A percentile compares a stretch with the other conserved stretches of the same genome.
These are phyloP conservation scores for Nemurella pictetii DNA, from an alignment of 2,888 invertebrate genomes.

Conservation along the genomic window DNA sequence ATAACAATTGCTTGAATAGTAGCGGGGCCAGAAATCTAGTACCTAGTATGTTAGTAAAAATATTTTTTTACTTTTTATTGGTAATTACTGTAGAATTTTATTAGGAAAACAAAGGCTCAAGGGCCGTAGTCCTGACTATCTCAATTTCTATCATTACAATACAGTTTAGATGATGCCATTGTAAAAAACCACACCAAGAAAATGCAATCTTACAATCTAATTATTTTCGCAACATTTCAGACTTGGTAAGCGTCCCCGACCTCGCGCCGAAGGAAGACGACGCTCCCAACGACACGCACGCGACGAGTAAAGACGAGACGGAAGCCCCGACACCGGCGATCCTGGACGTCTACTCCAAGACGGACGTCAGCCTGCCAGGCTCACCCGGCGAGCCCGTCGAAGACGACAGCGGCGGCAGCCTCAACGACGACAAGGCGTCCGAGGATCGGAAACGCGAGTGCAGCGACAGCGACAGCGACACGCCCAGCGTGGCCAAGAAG, in stretches of 20 bases:
- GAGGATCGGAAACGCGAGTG: constrained; percentile 30
- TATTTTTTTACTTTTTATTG: too few species aligned
- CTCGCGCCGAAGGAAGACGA: not conserved
- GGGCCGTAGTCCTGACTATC: too few species aligned
- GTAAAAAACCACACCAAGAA: too few species aligned
- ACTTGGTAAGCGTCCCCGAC: not conserved
- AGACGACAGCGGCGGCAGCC: constrained; percentile 18
- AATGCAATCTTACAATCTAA: too few species aligned
- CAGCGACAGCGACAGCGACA: constrained; percentile 40
- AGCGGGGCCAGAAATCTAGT: too few species aligned
- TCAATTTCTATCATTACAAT: too few species aligned
- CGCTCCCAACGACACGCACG: not conserved
- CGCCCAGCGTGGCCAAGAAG: constrained; percentile 33
- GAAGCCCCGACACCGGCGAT: not conserved
- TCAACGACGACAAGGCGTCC: not conserved
- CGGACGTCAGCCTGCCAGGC: constrained; percentile 14
- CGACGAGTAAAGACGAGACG: not conserved
- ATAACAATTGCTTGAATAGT: too few species aligned
- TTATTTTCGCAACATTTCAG: not conserved
- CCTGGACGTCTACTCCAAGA: constrained; percentile 4
- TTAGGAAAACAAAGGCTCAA: too few species aligned
- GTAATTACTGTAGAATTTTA: too few species aligned
- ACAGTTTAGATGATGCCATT: too few species aligned
- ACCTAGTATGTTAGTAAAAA: too few species aligned
- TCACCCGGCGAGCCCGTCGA: not conserved